Evolutionary conservation across 1,140 invertebrate species (phyloP), one percentile per base, ranked within the genome.

Genomic region (Sminthurides bifidus): DNA sequence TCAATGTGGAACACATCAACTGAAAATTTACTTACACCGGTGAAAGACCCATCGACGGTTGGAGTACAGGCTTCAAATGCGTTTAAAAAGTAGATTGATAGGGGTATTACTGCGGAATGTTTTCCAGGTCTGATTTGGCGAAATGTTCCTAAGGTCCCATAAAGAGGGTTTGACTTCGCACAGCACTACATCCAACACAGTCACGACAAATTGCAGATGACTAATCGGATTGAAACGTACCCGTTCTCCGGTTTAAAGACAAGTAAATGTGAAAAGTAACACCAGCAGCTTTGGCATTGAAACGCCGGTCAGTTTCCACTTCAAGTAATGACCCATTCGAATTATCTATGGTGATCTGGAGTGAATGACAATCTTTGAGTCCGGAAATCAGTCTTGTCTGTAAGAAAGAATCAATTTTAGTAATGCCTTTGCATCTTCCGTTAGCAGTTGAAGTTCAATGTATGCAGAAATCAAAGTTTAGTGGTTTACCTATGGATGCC

Each of bases 11-110:
- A n/a, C n/a, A n/a, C n/a, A n/a, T n/a, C n/a, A 33, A n/a, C 8
- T 50, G 3, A 10, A 50, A 31, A 21, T 6, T 30, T 23, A 50
- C 48, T 30, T 31, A 30, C 29, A n/a, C 48, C 33, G 14, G 14
- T 50, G 14, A 33, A 23, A 19, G 15, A 33, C 26, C 48, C 15
- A 17, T 3, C 19, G 4, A 12, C 29, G 24, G 26, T 5, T 3
- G 24, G 3, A 24, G 52, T 49, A 30, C 60, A 62, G n/a, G 48
- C 48, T 31, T 49, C 49, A 38, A 62, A 56, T 1, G 37, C 56
- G 1, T 52, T 52, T 15, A 62, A 52, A 1, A 62, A 53, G 51
- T 62, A 56, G 21, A 58, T 53, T 3, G 19, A 43, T 2, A 58
- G 17, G 1, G 56, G 56, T 24, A 58, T 30, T 8, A 19, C 31